Evolutionary conservation across 2,797 vertebrate genomes (phyloP), one percentile per base, ranked within the genome.

Genomic region (Neosalanx taihuensis): DNA sequence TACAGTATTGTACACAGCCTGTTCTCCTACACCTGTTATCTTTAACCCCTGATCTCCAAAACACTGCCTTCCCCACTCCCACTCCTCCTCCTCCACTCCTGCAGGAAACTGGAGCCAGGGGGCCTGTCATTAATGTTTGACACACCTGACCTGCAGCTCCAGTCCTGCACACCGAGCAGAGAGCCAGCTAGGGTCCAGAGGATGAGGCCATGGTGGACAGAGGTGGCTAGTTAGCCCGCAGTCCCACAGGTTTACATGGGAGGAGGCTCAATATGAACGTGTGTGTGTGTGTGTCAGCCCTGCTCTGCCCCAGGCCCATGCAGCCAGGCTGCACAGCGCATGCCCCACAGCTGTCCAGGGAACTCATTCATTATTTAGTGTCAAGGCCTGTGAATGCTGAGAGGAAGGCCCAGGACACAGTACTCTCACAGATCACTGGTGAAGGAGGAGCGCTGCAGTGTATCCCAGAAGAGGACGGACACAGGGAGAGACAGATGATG

Each of bases 91-190:
- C 80, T 85, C 76, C 75, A 79, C 79, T 87, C 77, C 84, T 3
- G 49, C 74, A 83, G 76, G 90, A 89, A 91, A 92, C 87, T 77
- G 31, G 90, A 92, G 88, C 88, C 78, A 78, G 84, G 86, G 86
- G 69, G 67, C 77, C 83, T 90, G 90, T 90, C 92, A 93, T 92
- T 89, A 93, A 92, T 91, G 90, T 91, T 88, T 92, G 89, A 92
- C 91, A 80, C 67, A 69, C 81, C 51, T 75, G 82, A 76, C 41
- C 78, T 70, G 71, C 60, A 15, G 29, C 63, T 41, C n/a, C 6
- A 5, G 60, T 5, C 2, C 49, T 12, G 59, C 60, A 53, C 37
- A n/a, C 23, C 0, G 31, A 18, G 61, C 35, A 29, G 51, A 53
- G 15, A n/a, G 15, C 10, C 5, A 4, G 0, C n/a, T 9, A 23